phyloP scores from a whole-genome alignment of 2,113 vertebrate genomes.

The Crypturellus undulatus region DNA sequence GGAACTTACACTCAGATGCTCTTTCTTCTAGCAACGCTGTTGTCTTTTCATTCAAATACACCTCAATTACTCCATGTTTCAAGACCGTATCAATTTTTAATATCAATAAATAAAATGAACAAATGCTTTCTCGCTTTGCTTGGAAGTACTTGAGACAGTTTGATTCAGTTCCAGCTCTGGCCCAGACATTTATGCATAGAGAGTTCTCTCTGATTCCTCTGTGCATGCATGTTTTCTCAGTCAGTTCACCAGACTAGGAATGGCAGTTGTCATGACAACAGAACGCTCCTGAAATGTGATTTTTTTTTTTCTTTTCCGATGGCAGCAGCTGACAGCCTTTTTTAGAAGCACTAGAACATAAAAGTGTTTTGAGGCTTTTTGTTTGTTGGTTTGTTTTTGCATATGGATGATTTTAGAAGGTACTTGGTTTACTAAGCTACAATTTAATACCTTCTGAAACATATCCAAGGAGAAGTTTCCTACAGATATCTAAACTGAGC shows the following conservation, averaged over 20 bases:
- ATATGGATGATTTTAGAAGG: not conserved
- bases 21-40: not conserved
- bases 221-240: not conserved
- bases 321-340: not conserved
- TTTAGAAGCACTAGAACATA: not conserved
- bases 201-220: not conserved
- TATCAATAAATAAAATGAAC: not conserved
- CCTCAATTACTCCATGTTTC: not conserved
- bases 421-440: not conserved
- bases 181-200: not conserved
- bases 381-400: not conserved
- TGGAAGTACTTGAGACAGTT: not conserved
- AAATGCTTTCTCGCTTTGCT: not conserved
- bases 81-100: not conserved
- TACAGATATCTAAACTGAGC: not conserved
- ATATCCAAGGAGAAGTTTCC: not conserved
- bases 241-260: not conserved
- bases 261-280: constrained; percentile 70
- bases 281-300: not conserved
- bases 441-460: not conserved
- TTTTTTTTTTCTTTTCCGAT: constrained; percentile 31
- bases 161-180: not conserved
- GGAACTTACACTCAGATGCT: not conserved
- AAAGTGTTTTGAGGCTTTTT: not conserved
- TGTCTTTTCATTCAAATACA: not conserved